Evolutionary conservation across 92 coral and sea anemone genomes (phyloP), one percentile per base, ranked within the genome.

Genomic region (Paragorgia papillata): DNA sequence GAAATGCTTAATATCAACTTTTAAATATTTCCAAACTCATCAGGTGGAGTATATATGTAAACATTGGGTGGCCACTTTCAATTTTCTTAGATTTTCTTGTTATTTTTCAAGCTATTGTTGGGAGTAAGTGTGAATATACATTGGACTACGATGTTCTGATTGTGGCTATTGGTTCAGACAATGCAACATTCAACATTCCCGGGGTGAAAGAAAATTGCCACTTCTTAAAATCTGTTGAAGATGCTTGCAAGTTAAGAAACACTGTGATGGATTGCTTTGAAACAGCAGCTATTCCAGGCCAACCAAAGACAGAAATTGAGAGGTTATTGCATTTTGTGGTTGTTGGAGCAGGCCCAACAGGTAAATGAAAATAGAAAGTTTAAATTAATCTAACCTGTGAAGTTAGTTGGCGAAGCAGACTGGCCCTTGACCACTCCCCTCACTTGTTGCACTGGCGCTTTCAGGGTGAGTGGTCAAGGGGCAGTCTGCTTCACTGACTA

Each of bases 331-430:
- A 71, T 71, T 71, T 71, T 71, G 78, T 71, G 22, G 78, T 71
- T 8, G 78, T 71, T 29, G 78, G 78, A 53, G 78, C 63, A 49
- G 78, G 78, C 48, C 78, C 78, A 53, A 71, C 78, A 18, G 78
- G 78, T 49, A 53, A 18, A 50, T 71, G 7, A 51, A 10, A n/a
- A 30, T 51, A 3, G 6, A 22, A 22, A n/a, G n/a, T n/a, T n/a
- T n/a, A n/a, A n/a, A n/a, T n/a, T n/a, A n/a, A n/a, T n/a, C n/a
- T n/a, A n/a, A n/a, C n/a, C n/a, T n/a, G n/a, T n/a, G n/a, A n/a
- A n/a, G n/a, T n/a, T n/a, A n/a, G n/a, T n/a, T n/a, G n/a, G n/a
- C n/a, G n/a, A n/a, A n/a, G n/a, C n/a, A n/a, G n/a, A n/a, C n/a
- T n/a, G n/a, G n/a, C n/a, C n/a, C n/a, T n/a, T n/a, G n/a, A n/a